Conservation (phyloP, 2,113 vertebrate species). For the Sander lucioperca region DNA sequence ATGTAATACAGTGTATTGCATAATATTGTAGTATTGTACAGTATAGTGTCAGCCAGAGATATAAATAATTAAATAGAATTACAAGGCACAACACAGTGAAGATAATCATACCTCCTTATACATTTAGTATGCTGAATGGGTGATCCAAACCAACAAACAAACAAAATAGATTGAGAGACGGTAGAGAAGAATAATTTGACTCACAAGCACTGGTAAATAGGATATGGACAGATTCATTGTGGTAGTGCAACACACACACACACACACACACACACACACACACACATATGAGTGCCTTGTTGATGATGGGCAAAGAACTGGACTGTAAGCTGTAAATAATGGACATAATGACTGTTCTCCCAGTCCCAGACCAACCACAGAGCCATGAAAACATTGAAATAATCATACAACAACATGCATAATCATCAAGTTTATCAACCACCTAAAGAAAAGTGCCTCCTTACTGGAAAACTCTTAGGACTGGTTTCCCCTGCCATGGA, state of each 20-base stretch:
- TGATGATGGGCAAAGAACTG: neutral
- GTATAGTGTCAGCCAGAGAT: neutral
- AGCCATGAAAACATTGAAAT: constrained; percentile 12
- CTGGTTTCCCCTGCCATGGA: neutral
- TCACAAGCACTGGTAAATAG: neutral
- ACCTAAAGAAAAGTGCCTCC: neutral
- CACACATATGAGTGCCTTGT: neutral
- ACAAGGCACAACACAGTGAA: neutral
- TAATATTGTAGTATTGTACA: neutral
- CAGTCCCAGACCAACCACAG: constrained; percentile 30
- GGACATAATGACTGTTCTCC: constrained; percentile 35
- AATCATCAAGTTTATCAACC: constrained; percentile 18
- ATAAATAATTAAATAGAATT: neutral
- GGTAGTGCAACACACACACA: neutral
- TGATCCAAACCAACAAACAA: neutral
- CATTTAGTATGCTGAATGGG: neutral
- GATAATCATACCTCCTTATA: neutral
- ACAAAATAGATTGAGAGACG: neutral
- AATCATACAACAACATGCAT: constrained; percentile 10
- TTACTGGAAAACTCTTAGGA: neutral
- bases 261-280: neutral
- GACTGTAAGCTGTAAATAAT: constrained; percentile 40
- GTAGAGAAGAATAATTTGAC: no score
- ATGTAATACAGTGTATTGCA: neutral
- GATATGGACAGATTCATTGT: neutral